These are phyloP conservation scores for Neodiprion lecontei DNA, from an alignment of 1,140 invertebrate genomes.

Conservation along the genomic window DNA sequence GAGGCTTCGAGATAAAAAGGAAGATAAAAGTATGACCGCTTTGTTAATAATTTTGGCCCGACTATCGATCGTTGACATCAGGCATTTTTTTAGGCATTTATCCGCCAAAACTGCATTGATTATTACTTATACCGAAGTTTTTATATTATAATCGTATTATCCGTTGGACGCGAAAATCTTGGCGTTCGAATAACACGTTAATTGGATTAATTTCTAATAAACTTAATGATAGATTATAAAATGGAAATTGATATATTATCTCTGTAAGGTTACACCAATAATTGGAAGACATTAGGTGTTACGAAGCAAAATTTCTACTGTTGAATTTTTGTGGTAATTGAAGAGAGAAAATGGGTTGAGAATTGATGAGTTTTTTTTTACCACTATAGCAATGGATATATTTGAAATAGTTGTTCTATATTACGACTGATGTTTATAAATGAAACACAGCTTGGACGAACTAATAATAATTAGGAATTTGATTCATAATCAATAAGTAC, in stretches of 20 bases:
- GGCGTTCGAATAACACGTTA: neutral
- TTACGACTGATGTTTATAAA: neutral
- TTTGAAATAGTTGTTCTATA: neutral
- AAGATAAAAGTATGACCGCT: neutral
- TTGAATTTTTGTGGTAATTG: neutral
- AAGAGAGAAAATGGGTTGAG: neutral
- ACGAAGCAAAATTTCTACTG: too few relatives aligned
- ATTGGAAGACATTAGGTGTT: neutral
- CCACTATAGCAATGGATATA: neutral
- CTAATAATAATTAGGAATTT: neutral
- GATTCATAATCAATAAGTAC: neutral
- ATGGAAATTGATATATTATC: neutral
- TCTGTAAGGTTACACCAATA: constrained; percentile 3
- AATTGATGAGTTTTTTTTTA: neutral
- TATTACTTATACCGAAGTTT: neutral
- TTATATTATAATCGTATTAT: neutral
- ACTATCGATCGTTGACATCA: neutral
- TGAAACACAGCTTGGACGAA: constrained; percentile 1
- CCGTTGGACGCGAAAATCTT: neutral
- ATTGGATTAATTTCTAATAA: neutral
- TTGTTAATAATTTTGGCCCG: neutral
- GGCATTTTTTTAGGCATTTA: neutral
- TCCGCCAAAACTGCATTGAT: neutral
- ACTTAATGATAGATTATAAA: neutral
- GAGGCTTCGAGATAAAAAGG: neutral